phyloP scores from a whole-genome alignment of 2,888 invertebrate genomes.

The Stomorhina lunata region DNA sequence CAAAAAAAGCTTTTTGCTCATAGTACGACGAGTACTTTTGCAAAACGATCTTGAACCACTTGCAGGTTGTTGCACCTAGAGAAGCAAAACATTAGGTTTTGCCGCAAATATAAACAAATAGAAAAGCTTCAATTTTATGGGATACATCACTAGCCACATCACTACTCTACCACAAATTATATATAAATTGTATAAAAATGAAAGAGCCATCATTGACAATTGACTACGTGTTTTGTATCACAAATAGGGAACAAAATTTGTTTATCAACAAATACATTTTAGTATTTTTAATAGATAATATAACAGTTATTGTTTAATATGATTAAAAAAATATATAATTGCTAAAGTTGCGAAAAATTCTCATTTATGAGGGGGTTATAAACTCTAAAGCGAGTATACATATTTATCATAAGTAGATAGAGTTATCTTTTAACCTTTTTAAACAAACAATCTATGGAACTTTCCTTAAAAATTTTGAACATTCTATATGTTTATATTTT shows the following conservation, averaged over 20 bases:
- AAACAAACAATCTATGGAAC: no score
- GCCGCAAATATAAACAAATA: slow-evolving; percentile 55
- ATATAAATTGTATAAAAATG: neutral
- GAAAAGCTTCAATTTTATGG: slow-evolving; percentile 24
- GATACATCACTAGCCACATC: no score
- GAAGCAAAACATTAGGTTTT: slow-evolving; percentile 43
- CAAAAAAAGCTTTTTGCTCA: slow-evolving; percentile 37
- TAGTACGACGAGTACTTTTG: slow-evolving; percentile 38
- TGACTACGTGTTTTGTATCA: neutral
- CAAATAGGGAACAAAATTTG: neutral
- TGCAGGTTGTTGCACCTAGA: slow-evolving; percentile 77
- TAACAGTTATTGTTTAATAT: no score
- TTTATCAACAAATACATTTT: slow-evolving; percentile 34
- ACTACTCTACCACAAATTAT: neutral
- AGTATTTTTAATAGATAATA: neutral
- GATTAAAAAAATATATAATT: no score
- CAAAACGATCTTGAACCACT: slow-evolving; percentile 78
- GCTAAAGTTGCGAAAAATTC: no score
- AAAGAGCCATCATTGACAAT: neutral
- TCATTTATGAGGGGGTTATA: no score
- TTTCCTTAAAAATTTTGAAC: no score
- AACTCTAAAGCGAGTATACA: no score
- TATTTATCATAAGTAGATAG: no score
- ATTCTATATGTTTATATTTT: no score
- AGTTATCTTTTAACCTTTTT: no score